phyloP scores from a whole-genome alignment of 1,140 invertebrate species.

The Physella acuta region DNA sequence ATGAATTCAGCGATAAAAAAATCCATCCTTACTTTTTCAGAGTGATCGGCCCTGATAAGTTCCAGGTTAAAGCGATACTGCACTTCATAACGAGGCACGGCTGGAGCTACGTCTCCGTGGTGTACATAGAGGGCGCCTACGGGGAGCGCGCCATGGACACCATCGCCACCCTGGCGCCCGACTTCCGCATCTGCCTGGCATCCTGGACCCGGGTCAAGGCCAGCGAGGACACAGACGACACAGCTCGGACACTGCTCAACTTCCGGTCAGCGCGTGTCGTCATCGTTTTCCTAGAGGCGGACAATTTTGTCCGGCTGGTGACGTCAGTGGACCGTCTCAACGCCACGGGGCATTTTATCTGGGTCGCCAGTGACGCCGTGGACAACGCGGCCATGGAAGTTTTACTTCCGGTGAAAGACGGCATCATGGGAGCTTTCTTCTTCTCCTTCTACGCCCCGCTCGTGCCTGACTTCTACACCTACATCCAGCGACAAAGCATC shows the following conservation, averaged over 20 bases:
- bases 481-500: not conserved
- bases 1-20: conserved; percentile 31
- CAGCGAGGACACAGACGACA: not conserved
- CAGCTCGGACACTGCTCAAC: not conserved
- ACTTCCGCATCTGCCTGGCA: conserved; percentile 74
- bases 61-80: conserved; percentile 71
- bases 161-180: conserved; percentile 69
- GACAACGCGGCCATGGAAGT: not conserved
- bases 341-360: conserved; percentile 17
- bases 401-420: not conserved
- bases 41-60: conserved; percentile 35
- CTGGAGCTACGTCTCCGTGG: conserved; percentile 73
- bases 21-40: conserved; percentile 38
- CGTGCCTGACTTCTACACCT: not conserved
- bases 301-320: not conserved
- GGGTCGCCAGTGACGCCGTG: conserved; percentile 1
- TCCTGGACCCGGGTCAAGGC: not conserved
- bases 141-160: conserved; percentile 69
- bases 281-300: not conserved
- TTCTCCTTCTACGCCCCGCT: not conserved
- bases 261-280: not conserved
- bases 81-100: conserved; percentile 67
- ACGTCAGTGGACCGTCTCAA: not conserved
- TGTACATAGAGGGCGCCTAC: conserved; percentile 71
- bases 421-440: not conserved